Evolutionary conservation across 2,888 invertebrate species (phyloP).

Genomic region (Agrotis exclamationis): DNA sequence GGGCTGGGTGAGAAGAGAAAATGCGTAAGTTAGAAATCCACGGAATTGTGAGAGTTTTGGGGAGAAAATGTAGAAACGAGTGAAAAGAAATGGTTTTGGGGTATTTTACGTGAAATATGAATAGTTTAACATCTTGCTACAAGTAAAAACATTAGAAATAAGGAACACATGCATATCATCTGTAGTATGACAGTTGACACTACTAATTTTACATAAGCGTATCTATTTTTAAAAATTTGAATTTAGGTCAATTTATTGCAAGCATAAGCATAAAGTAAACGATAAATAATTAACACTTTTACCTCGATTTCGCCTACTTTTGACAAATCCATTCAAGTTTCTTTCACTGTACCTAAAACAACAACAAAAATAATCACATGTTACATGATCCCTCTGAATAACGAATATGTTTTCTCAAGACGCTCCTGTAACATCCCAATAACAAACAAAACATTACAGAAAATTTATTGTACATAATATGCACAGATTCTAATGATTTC

Average conservation of each 20-base stretch:
- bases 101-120: too few relatives aligned
- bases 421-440: neutral
- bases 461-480: conserved; percentile 29
- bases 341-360: neutral
- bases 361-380: conserved; percentile 8
- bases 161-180: too few relatives aligned
- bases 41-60: conserved; percentile 43
- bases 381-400: neutral
- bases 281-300: neutral
- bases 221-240: too few relatives aligned
- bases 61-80: conserved; percentile 24
- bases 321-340: neutral
- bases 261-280: too few relatives aligned
- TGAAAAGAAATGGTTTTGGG: too few relatives aligned
- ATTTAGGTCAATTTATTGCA: too few relatives aligned
- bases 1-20: conserved; percentile 42
- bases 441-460: conserved; percentile 23
- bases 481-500: conserved; percentile 40
- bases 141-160: too few relatives aligned
- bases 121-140: too few relatives aligned
- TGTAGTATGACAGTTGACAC: too few relatives aligned
- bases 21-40: conserved; percentile 60
- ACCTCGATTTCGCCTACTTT: neutral
- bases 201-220: too few relatives aligned
- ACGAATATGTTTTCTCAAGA: neutral